Evolutionary conservation across 2,797 vertebrate genomes (phyloP).

Genomic region (Phrynocephalus guinanensis): DNA sequence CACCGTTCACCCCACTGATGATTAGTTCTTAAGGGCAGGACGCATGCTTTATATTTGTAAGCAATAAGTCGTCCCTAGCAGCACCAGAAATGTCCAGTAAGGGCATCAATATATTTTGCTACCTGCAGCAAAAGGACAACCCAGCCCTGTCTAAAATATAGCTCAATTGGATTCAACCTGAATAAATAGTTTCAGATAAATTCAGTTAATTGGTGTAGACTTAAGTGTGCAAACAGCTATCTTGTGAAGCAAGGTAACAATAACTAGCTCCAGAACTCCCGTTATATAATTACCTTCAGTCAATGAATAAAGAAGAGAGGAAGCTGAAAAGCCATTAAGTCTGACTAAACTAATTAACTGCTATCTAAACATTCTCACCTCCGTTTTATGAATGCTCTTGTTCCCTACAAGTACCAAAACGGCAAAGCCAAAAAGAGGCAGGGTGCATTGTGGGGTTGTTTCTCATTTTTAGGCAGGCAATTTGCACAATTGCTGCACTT

Average conservation of each 20-base stretch:
- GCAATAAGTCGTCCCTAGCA: constrained; percentile 8
- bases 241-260: constrained; percentile 72
- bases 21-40: constrained; percentile 30
- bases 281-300: constrained; percentile 75
- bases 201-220: constrained; percentile 76
- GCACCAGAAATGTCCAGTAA: not conserved
- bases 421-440: constrained; percentile 62
- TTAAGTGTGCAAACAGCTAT: constrained; percentile 61
- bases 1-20: not conserved
- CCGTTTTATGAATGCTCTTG: constrained; percentile 72
- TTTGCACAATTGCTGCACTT: not conserved
- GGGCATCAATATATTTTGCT: constrained; percentile 52
- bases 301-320: constrained; percentile 73
- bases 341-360: constrained; percentile 80
- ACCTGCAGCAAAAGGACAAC: constrained; percentile 50
- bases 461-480: constrained; percentile 13
- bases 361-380: constrained; percentile 80
- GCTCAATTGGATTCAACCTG: constrained; percentile 68
- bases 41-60: constrained; percentile 23
- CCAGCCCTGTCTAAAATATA: constrained; percentile 55
- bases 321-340: constrained; percentile 77
- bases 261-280: constrained; percentile 71
- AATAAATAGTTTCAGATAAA: constrained; percentile 76
- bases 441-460: constrained; percentile 16
- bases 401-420: constrained; percentile 58